Base-by-base conservation (phyloP, 2,797 vertebrate species). In the Moxostoma hubbsi region DNA sequence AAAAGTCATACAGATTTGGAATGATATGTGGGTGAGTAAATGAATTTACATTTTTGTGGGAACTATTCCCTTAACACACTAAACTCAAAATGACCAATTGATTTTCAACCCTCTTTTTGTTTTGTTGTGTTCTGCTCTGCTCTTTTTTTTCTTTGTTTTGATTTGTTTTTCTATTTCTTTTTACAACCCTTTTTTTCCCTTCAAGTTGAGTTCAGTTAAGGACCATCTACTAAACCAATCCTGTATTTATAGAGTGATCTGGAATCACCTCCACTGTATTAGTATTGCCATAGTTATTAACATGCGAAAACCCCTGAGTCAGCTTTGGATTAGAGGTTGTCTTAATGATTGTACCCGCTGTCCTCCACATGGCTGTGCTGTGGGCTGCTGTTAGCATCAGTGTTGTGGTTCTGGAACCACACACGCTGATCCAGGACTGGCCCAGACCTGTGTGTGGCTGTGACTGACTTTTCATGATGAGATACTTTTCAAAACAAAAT, bases 321-420 rank as follows among this genome's bases (percentile, higher is more conserved):
- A 75, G 63, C 62, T 24, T 55, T 75, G 9, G 62, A 47, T 77
- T 13, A 53, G 83, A 66, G 81, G 69, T 61, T 72, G 62, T 75
- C 72, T 72, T 51, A 18, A 6, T 12, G 51, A 84, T 77, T 83
- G 71, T 83, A 83, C 74, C 83, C 83, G 64, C 77, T 79, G 76
- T 74, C 84, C 63, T 85, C 82, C 85, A 85, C 85, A 84, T 72
- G 84, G 84, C 82, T 85, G 84, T 85, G 82, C 85, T 87, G 82
- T 83, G 83, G 82, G 69, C 78, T 87, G 75, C 81, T 83, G 83
- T 81, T 80, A 76, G 63, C 80, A 65, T 79, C 77, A 68, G 59
- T 53, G 57, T 13, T 9, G 24, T 36, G 57, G 62, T 46, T 43
- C 43, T 15, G 55, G 67, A 67, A 4, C 46, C 45, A n/a, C 59